Percentiles rank a stretch among this genome's conserved stretches.
These are phyloP conservation scores for Peromyscus melanophrys DNA, from an alignment of 2,797 vertebrate species.

Conservation along the genomic window DNA sequence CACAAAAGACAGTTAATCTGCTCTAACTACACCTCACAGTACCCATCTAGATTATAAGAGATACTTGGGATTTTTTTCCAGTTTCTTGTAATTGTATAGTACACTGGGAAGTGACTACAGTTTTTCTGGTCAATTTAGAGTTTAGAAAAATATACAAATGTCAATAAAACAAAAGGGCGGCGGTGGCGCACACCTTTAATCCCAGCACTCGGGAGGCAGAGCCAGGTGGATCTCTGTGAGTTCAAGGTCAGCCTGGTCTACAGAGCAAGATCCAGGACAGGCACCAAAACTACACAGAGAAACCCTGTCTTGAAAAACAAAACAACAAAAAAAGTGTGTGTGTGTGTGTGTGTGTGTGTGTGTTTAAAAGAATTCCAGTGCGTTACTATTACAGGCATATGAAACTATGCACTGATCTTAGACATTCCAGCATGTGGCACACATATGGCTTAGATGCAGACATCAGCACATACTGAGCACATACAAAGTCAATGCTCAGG, in stretches of 20 bases:
- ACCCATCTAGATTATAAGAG: background rate
- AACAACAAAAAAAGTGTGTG: background rate
- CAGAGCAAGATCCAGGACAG: no score
- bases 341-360: background rate
- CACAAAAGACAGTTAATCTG: background rate
- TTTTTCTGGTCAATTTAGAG: background rate
- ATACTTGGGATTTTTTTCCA: background rate
- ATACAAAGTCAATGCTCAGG: background rate
- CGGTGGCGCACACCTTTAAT: no score
- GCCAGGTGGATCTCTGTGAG: no score
- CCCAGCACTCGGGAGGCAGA: no score
- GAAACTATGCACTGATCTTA: background rate
- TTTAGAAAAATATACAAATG: background rate
- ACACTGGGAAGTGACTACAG: conserved; percentile 32
- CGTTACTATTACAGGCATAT: background rate
- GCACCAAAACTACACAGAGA: no score
- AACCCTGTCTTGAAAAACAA: no score
- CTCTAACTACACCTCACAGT: background rate
- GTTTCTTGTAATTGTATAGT: background rate
- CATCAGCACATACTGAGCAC: background rate
- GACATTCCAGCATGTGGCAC: background rate
- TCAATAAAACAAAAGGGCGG: background rate
- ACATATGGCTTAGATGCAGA: background rate
- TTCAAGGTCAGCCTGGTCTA: no score
- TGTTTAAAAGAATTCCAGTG: background rate